Evolutionary conservation across 92 coral and sea anemone species (phyloP).

Genomic region (Phenganax subtilis): DNA sequence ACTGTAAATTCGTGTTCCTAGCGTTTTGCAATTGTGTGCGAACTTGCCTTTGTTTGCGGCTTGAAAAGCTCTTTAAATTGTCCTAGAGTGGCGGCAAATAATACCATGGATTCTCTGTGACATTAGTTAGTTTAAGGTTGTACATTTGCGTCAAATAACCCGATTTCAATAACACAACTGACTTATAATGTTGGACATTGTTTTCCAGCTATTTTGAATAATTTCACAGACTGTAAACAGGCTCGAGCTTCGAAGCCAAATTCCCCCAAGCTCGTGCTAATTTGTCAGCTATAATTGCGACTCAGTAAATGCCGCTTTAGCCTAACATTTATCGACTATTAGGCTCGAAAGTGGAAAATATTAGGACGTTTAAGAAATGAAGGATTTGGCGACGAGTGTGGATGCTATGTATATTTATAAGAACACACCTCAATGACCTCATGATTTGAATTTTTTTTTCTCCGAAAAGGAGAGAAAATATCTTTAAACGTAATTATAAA

Average conservation of each 20-base stretch:
- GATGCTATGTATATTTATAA: slow-evolving; percentile 2
- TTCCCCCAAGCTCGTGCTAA: background rate
- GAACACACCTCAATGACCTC: slow-evolving; percentile 39
- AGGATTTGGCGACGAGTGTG: background rate
- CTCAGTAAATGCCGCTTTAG: background rate
- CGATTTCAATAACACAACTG: background rate
- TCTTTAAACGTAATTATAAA: background rate
- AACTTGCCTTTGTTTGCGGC: background rate
- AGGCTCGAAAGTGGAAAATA: background rate
- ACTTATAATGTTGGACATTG: slow-evolving; percentile 5
- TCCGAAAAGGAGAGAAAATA: background rate
- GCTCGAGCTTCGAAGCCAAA: background rate
- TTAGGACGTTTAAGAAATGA: background rate
- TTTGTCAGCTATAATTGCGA: background rate
- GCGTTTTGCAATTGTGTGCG: background rate
- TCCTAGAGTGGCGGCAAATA: background rate
- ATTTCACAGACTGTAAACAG: slow-evolving; percentile 3
- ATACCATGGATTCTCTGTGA: background rate
- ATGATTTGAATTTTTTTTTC: background rate
- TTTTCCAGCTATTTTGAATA: background rate
- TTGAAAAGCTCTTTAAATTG: background rate
- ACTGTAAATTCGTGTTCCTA: background rate
- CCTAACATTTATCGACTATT: background rate
- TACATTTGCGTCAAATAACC: background rate
- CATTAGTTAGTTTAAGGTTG: background rate